Base-by-base conservation (phyloP, 2,113 vertebrate genomes). In the Pithys albifrons region DNA sequence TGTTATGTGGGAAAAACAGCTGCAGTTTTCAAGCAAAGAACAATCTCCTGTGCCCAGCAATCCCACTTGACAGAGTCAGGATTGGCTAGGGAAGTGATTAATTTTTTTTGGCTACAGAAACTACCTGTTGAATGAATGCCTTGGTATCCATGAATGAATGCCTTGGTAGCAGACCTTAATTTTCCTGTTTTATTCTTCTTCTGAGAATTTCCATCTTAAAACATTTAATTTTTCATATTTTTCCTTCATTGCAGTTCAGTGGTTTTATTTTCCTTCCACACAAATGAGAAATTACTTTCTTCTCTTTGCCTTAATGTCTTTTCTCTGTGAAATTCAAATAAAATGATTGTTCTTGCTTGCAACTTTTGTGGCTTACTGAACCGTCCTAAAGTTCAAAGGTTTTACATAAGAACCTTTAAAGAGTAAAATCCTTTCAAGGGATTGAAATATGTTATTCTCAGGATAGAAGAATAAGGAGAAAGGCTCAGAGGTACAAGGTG, bases 271-370 rank as follows among this genome's bases (percentile, higher is more conserved):
- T 83, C n/a, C 35, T 96, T 84, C 45, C 39, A 76, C 45, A 28
- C 6, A 66, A 65, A 45, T 51, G 28, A 82, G 48, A 91, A 88
- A 37, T 62, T 72, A 13, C n/a, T 76, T 84, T 88, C 17, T 83
- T 89, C 49, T 49, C 28, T 89, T 88, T 85, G 31, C 39, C n/a
- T 33, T 88, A 79, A 65, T 64, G 49, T 37, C 35, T 89, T 75
- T 71, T 54, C 33, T 73, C 31, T 75, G 15, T 69, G 65, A 95
- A 95, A 90, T 93, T 88, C 31, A 93, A 91, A 93, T 84, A 66
- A 88, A 91, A 88, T 62, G 2, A 58, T 85, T 90, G 62, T 66
- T 88, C 69, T 90, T 37, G 51, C 64, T 86, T 35, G 58, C 31
- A 92, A 86, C 39, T 51, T 76, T 79, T 69, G 39, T 81, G 55